A percentile compares a stretch with the other conserved stretches of the same genome.
Evolutionary conservation across 1,140 invertebrate species (phyloP).

Genomic region (Drosophila pseudoobscura): DNA sequence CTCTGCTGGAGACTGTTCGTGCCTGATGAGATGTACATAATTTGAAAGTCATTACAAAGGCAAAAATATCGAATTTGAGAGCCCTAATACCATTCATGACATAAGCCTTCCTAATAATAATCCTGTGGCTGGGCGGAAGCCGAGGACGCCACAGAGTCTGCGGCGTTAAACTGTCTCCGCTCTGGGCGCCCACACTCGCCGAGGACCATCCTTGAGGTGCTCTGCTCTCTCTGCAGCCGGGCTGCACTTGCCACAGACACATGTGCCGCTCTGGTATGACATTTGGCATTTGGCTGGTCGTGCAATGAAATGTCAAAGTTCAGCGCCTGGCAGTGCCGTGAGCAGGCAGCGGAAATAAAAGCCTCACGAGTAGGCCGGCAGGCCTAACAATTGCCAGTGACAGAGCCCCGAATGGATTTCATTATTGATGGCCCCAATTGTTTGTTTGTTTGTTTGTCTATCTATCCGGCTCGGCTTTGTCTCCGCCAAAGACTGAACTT

Average conservation of each 20-base stretch:
- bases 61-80: conserved; percentile 17
- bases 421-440: conserved; percentile 48
- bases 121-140: conserved; percentile 36
- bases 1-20: conserved; percentile 2
- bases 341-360: conserved; percentile 34
- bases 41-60: conserved; percentile 54
- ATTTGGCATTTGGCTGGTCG: conserved; percentile 59
- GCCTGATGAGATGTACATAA: conserved; percentile 53
- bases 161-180: not conserved
- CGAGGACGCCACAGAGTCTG: conserved; percentile 58
- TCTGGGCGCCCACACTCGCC: conserved; percentile 17
- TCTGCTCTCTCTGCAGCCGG: conserved; percentile 23
- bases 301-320: conserved; percentile 68
- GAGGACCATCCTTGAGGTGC: conserved; percentile 7
- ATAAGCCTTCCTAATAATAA: conserved; percentile 36
- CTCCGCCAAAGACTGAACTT: not conserved
- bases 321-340: conserved; percentile 27
- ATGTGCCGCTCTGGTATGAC: conserved; percentile 30
- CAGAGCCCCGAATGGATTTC: conserved; percentile 31
- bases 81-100: conserved; percentile 20
- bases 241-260: conserved; percentile 18
- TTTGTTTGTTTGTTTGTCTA: conserved; percentile 28
- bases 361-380: conserved; percentile 14
- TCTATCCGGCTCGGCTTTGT: too few species aligned
- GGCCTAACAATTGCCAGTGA: conserved; percentile 6